Evolutionary conservation across 2,113 vertebrate genomes (phyloP), one percentile per base, ranked within the genome.

Genomic region (Apodemus sylvaticus): DNA sequence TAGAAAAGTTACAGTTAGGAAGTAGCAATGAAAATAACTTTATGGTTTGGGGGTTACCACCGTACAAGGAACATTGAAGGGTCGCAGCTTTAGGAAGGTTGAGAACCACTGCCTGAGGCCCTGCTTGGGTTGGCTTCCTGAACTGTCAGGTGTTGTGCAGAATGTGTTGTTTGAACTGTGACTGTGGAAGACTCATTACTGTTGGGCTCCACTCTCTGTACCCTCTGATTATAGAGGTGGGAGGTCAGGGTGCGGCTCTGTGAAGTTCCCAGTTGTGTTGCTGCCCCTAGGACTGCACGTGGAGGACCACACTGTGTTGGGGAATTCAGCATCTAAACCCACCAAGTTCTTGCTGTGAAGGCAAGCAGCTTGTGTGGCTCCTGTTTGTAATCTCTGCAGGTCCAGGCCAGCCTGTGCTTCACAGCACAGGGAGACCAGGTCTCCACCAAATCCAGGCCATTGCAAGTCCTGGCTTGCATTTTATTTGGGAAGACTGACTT

Each of bases 201-300:
- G 12, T 58, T 7, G 39, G 77, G 14, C 36, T 29, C 12, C 26
- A 10, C n/a, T 1, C 1, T 60, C 4, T 19, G 5, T 2, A 4
- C 29, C 13, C 51, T 53, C 12, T 34, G 34, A 11, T 22, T 34
- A 12, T 64, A 11, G 20, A 42, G 48, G 29, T 45, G 73, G 68
- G 16, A 29, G 42, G 2, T 36, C 4, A 51, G 66, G 39, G 16
- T 26, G 53, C 4, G 1, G 73, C n/a, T 68, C 45, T 66, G 26
- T 8, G 8, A 9, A 8, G 17, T 17, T n/a, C 62, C 68, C 51
- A 17, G 39, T 9, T 71, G 90, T n/a, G 51, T 12, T 26, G 31
- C 88, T 42, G 39, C 14, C 39, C 48, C 7, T 31, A 86, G 9
- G 53, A 51, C 70, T 8, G n/a, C 55, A 34, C n/a, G 85, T 86